These are phyloP conservation scores for Cheilosia urbana DNA, from an alignment of 2,888 invertebrate genomes.

Conservation along the genomic window DNA sequence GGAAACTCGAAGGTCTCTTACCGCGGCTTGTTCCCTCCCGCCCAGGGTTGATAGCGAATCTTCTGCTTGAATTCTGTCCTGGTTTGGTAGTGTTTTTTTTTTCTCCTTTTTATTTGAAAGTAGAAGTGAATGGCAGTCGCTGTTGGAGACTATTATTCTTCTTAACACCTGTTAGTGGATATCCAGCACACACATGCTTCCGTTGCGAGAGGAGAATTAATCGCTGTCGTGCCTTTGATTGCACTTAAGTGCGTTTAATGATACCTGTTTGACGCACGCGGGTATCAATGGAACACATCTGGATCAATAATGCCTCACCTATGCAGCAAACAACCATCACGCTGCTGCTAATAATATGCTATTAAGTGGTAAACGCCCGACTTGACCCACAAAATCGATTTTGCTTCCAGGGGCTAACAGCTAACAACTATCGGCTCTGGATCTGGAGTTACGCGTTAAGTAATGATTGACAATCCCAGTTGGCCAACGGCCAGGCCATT, in stretches of 20 bases:
- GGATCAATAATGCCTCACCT: conserved; percentile 29
- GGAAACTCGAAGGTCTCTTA: conserved; percentile 53
- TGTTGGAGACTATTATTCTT: conserved; percentile 22
- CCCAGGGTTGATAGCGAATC: conserved; percentile 5
- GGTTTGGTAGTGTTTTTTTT: conserved; percentile 8
- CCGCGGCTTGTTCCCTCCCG: not conserved
- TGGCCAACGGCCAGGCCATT: conserved; percentile 65
- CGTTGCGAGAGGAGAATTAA: conserved; percentile 36
- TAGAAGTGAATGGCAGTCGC: conserved; percentile 67
- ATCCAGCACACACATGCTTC: conserved; percentile 49
- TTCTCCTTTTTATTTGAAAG: conserved; percentile 57
- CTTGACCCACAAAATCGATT: conserved; percentile 69
- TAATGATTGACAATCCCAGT: conserved; percentile 71
- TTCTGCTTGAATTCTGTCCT: conserved; percentile 28
- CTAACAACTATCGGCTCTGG: conserved; percentile 38
- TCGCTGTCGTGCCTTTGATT: conserved; percentile 23
- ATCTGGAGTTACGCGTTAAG: conserved; percentile 58
- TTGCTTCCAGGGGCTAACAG: conserved; percentile 65
- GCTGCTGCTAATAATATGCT: conserved; percentile 53
- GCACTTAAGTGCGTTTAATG: conserved; percentile 32
- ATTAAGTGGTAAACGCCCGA: conserved; percentile 67
- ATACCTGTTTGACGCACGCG: conserved; percentile 38
- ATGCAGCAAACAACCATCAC: conserved; percentile 44
- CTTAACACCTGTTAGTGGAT: conserved; percentile 40
- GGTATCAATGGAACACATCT: conserved; percentile 36